Evolutionary conservation across 1,140 invertebrate species (phyloP), one percentile per base, ranked within the genome.

Genomic region (Coelopa frigida): DNA sequence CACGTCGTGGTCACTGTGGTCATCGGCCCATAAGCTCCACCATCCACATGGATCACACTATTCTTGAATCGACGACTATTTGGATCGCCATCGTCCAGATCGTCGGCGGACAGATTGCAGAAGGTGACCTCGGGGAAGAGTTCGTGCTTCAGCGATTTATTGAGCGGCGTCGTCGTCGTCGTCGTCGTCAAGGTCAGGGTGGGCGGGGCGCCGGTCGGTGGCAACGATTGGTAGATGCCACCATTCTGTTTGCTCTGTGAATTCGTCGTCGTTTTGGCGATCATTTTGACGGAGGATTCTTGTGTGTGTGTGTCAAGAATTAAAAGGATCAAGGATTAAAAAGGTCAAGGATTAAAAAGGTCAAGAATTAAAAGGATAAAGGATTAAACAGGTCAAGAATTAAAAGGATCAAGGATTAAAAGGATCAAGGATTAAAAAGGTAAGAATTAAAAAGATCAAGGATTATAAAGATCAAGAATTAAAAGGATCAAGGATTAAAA

Each of bases 111-210:
- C 8, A 68, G 51, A 48, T 68, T 64, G 44, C 63, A 68, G 39
- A 68, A 68, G 4, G 57, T 68, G 5, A 68, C 63, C 45, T 68
- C 64, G 24, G 61, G 64, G 32, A 68, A 68, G 4, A 67, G 57
- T 40, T 67, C 63, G 35, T 67, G 63, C 33, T 61, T 66, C 32
- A 67, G 61, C 27, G 57, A 50, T 52, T 55, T 63, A 39, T 66
- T 59, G 1, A 63, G 48, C 10, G 62, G 62, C 21, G 62, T 62
- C 12, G 65, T 66, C 1, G 58, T 53, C 11, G 58, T 54, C 1
- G 61, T 56, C 14, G 46, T 22, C 27, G 46, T 44, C 15, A 38
- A 27, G 11, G 39, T 36, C 2, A 31, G 8, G 3, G 15, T 21
- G 2, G 24, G 18, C 3, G 17, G 15, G 4, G 22, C 17, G 4